phyloP scores from a whole-genome alignment of 2,113 vertebrate species.

The Trichomycterus rosablanca region DNA sequence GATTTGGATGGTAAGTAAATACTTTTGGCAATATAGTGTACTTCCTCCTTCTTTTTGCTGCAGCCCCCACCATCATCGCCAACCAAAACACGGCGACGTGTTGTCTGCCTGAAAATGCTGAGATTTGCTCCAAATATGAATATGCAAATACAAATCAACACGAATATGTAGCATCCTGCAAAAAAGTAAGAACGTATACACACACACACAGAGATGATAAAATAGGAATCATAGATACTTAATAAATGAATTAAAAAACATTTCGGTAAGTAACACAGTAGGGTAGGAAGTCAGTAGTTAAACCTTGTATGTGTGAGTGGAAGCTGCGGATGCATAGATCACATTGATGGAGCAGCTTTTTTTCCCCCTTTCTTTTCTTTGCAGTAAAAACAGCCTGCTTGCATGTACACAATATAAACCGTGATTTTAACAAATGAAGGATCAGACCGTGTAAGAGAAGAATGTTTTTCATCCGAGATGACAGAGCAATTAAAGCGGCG shows the following conservation, averaged over 20 bases:
- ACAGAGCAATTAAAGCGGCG: slow-evolving; percentile 74
- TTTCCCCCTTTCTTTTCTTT: too few species aligned
- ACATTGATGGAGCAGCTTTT: slow-evolving; percentile 23
- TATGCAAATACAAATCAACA: slow-evolving; percentile 57
- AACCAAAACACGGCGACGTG: too few species aligned
- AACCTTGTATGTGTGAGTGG: slow-evolving; percentile 21
- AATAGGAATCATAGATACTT: too few species aligned
- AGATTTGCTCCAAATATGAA: too few species aligned
- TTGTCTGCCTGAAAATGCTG: too few species aligned
- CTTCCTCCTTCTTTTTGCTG: too few species aligned
- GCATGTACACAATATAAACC: slow-evolving; percentile 41
- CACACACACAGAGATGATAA: neutral
- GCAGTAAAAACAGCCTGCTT: slow-evolving; percentile 16
- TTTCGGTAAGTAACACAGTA: neutral
- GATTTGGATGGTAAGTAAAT: too few species aligned
- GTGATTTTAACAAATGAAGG: slow-evolving; percentile 39
- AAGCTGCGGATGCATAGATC: slow-evolving; percentile 13
- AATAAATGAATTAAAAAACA: slow-evolving; percentile 13
- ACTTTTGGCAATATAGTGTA: too few species aligned
- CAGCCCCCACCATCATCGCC: too few species aligned
- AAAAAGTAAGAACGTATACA: neutral
- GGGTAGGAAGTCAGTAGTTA: slow-evolving; percentile 7
- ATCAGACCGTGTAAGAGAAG: slow-evolving; percentile 35
- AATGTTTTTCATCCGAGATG: slow-evolving; percentile 69
- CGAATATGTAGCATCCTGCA: slow-evolving; percentile 43